Evolutionary conservation across 2,113 vertebrate genomes (phyloP).

Genomic region (Chaetorhynchus papuensis): DNA sequence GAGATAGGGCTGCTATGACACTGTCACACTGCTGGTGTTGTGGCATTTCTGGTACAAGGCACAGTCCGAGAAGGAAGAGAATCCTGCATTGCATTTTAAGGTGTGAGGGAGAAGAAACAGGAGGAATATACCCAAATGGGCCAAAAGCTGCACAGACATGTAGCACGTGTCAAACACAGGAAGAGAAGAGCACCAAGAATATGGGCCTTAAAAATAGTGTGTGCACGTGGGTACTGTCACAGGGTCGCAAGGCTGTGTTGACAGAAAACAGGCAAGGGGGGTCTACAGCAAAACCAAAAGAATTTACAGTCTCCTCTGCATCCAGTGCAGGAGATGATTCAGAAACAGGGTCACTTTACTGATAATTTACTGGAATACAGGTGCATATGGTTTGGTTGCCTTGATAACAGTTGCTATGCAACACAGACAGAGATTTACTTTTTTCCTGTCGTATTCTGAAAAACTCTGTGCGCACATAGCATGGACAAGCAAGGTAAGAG

Average conservation of each 20-base stretch:
- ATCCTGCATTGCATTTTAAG: background rate
- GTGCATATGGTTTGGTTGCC: conserved; percentile 46
- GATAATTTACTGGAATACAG: conserved; percentile 50
- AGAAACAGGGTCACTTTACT: conserved; percentile 52
- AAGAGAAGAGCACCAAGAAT: background rate
- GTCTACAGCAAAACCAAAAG: background rate
- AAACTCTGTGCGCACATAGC: background rate
- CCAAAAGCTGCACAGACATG: background rate
- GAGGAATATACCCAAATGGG: background rate
- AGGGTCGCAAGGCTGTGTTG: background rate
- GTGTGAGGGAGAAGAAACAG: background rate
- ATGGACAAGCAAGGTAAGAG: background rate
- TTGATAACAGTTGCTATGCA: conserved; percentile 57
- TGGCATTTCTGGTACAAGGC: background rate
- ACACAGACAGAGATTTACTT: conserved; percentile 34
- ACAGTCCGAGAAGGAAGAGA: background rate
- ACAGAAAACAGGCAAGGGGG: background rate
- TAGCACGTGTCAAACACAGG: background rate
- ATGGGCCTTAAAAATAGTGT: background rate
- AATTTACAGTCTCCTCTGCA: background rate
- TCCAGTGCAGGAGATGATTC: background rate
- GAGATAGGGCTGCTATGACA: background rate
- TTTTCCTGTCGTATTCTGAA: conserved; percentile 37
- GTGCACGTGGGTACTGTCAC: accelerated
- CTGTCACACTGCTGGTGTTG: background rate